Evolutionary conservation across 2,797 vertebrate genomes (phyloP).

Genomic region (Capromys pilorides): DNA sequence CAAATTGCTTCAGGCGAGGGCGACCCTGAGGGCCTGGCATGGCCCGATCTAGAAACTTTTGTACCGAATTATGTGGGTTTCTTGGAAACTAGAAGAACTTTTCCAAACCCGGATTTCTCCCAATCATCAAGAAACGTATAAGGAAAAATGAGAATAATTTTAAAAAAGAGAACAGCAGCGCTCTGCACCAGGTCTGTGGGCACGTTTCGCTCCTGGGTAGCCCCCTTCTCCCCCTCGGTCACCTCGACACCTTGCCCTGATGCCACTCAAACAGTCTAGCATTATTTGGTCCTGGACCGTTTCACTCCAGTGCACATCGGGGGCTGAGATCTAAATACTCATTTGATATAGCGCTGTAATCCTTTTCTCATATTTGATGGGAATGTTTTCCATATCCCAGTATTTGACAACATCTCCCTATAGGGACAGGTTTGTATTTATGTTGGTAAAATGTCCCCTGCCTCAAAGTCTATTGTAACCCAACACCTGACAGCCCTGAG

Average conservation of each 20-base stretch:
- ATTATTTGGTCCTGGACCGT: slow-evolving; percentile 62
- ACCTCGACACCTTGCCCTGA: slow-evolving; percentile 63
- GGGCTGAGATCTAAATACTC: slow-evolving; percentile 79
- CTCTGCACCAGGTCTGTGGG: neutral
- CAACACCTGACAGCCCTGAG: slow-evolving; percentile 93
- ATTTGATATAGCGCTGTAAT: slow-evolving; percentile 84
- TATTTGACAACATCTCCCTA: slow-evolving; percentile 88
- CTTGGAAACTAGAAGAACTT: neutral
- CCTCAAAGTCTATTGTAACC: slow-evolving; percentile 94
- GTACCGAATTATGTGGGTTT: neutral
- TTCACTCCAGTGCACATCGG: slow-evolving; percentile 81
- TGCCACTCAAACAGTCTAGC: slow-evolving; percentile 70
- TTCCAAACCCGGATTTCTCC: slow-evolving; percentile 12
- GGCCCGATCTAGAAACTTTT: neutral
- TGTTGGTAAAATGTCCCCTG: slow-evolving; percentile 90
- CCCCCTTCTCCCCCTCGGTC: slow-evolving; percentile 52
- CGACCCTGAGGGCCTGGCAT: neutral
- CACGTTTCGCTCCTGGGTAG: slow-evolving; percentile 16
- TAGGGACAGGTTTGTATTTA: slow-evolving; percentile 86
- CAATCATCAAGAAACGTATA: neutral
- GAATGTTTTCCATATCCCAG: slow-evolving; percentile 84
- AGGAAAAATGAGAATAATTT: neutral
- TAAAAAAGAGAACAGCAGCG: slow-evolving; percentile 2
- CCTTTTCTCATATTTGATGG: slow-evolving; percentile 85
- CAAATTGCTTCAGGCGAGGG: neutral